phyloP scores from a whole-genome alignment of 2,113 vertebrate species.

The Carlito syrichta region DNA sequence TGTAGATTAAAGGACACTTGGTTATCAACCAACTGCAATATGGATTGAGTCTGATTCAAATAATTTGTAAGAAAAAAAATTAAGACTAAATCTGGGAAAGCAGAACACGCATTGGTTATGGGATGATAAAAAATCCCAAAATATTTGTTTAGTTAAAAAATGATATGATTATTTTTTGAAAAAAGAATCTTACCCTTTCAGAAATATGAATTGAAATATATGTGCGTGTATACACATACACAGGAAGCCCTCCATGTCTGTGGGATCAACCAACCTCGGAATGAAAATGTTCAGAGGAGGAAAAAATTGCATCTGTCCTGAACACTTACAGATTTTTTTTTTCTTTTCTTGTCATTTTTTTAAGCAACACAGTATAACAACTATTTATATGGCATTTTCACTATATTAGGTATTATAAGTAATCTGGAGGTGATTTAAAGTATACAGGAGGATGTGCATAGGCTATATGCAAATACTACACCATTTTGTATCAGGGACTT shows the following conservation, averaged over 20 bases:
- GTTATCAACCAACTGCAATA: slow-evolving; percentile 5
- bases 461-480: no score
- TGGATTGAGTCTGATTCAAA: background rate
- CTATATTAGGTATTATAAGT: no score
- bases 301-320: background rate
- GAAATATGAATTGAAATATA: background rate
- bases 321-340: background rate
- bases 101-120: background rate
- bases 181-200: background rate
- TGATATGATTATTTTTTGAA: background rate
- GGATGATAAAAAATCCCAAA: slow-evolving; percentile 17
- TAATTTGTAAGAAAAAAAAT: slow-evolving; percentile 15
- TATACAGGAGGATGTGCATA: no score
- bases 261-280: no score
- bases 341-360: background rate
- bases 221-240: no score
- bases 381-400: no score
- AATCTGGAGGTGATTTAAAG: no score
- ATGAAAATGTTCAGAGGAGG: no score
- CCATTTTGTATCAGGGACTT: no score
- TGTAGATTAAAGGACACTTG: background rate
- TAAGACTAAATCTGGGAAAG: background rate
- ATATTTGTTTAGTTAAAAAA: background rate
- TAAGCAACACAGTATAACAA: background rate
- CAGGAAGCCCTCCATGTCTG: no score